Evolutionary conservation across 2,888 invertebrate species (phyloP), one percentile per base, ranked within the genome.

Genomic region (Agrochola lota): DNA sequence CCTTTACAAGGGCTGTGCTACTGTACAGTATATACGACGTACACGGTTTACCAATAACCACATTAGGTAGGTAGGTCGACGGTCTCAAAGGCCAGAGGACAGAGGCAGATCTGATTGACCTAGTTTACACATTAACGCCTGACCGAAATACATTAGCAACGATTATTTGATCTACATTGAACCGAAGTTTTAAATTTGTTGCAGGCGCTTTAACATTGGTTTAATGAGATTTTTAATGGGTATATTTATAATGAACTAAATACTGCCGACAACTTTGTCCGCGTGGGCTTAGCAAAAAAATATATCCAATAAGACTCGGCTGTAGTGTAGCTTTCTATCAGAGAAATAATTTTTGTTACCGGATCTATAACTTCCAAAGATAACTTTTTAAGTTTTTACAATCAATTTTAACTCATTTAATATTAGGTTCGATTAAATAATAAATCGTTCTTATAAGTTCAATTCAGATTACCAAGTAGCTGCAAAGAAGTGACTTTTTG

Each of bases 91-190:
- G 80, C 46, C 46, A 49, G 55, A 59, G 67, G 63, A 35, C 63
- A 82, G 46, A 46, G 46, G 30, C 52, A 60, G 46, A 49, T n/a
- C 60, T 35, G 66, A 64, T 57, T 76, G 83, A 83, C 83, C 85
- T 69, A 74, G 26, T 81, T 85, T n/a, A 66, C 68, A 55, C n/a
- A n/a, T 57, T 62, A 76, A 64, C 85, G 83, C 85, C 82, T 85
- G 85, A 81, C 57, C 12, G 60, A 81, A 81, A 85, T 72, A 35
- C 69, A 20, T 81, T 72, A 83, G 83, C 85, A 81, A 82, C 57
- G 59, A 66, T 80, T 46, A 62, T 55, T 68, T 68, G 59, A 64
- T 63, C 57, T 30, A 43, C 63, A 67, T 66, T 20, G 8, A 66
- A 52, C 8, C 23, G 52, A 40, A 57, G 68, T 55, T 20, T 49